Evolutionary conservation across 2,888 invertebrate genomes (phyloP).

Genomic region (Choristoneura rosaceana): DNA sequence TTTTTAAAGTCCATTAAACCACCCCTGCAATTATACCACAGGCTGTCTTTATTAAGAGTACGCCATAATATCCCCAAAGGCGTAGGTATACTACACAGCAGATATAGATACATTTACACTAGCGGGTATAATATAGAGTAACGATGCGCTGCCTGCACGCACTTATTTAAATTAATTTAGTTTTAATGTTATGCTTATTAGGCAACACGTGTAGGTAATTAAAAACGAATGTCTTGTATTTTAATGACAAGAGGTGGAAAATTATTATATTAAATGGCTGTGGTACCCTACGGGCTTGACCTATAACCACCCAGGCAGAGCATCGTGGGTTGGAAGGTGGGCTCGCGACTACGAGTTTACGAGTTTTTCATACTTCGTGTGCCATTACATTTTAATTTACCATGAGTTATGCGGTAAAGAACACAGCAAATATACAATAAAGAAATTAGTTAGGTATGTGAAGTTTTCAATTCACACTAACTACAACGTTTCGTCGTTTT

Average conservation of each 20-base stretch:
- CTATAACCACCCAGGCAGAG: too few relatives aligned
- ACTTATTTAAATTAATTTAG: constrained; percentile 31
- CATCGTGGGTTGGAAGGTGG: too few relatives aligned
- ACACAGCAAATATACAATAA: too few relatives aligned
- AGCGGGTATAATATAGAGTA: background rate
- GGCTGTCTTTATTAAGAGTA: constrained; percentile 62
- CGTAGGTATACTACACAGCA: constrained; percentile 24
- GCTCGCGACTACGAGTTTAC: too few relatives aligned
- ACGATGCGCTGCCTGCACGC: constrained; percentile 8
- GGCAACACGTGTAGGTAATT: constrained; percentile 4
- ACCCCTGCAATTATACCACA: constrained; percentile 60
- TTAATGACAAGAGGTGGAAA: background rate
- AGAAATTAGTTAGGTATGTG: too few relatives aligned
- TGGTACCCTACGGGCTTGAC: too few relatives aligned
- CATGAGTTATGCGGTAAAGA: too few relatives aligned
- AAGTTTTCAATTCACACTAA: too few relatives aligned
- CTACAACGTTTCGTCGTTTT: too few relatives aligned
- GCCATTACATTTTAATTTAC: too few relatives aligned
- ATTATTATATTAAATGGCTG: too few relatives aligned
- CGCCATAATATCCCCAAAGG: constrained; percentile 33
- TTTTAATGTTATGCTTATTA: constrained; percentile 27
- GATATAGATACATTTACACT: background rate
- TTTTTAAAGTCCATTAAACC: constrained; percentile 66
- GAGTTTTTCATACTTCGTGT: too few relatives aligned
- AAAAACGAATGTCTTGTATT: background rate